Percentiles rank a stretch among this genome's conserved stretches.
Conservation (phyloP, 2,797 vertebrate species). For the Carcharodon carcharias region DNA sequence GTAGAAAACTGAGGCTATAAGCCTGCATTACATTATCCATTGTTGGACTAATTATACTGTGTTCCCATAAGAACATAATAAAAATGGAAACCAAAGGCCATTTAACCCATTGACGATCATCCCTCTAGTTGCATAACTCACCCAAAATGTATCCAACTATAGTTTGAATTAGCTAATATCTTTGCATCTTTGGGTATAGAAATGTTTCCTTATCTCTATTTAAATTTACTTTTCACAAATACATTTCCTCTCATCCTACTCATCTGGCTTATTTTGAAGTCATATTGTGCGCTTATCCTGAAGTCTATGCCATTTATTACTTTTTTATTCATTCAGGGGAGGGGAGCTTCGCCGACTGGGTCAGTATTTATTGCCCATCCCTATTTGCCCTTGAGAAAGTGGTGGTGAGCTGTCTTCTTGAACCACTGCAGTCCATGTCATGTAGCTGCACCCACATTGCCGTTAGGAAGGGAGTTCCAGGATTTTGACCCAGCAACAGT, state of each 20-base stretch:
- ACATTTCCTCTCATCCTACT: not conserved
- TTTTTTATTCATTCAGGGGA: not conserved
- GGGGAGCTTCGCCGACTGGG: too few species aligned
- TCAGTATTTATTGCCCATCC: too few species aligned
- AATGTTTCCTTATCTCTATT: not conserved
- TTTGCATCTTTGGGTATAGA: not conserved
- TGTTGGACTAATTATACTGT: not conserved
- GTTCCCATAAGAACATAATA: not conserved
- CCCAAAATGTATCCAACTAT: not conserved
- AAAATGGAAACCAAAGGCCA: not conserved
- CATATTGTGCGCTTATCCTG: not conserved
- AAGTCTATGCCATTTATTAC: not conserved
- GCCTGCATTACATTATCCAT: not conserved
- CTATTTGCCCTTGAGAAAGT: too few species aligned
- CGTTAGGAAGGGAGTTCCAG: too few species aligned
- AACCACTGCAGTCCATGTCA: too few species aligned
- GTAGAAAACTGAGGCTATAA: not conserved
- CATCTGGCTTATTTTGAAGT: not conserved
- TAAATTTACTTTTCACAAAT: not conserved
- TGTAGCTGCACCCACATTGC: too few species aligned
- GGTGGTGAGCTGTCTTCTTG: too few species aligned
- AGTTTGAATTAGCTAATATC: not conserved
- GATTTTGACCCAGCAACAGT: too few species aligned
- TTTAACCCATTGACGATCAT: not conserved
- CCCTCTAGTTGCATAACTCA: not conserved